phyloP scores from a whole-genome alignment of 2,797 vertebrate species.

The Adelosebastes latens region DNA sequence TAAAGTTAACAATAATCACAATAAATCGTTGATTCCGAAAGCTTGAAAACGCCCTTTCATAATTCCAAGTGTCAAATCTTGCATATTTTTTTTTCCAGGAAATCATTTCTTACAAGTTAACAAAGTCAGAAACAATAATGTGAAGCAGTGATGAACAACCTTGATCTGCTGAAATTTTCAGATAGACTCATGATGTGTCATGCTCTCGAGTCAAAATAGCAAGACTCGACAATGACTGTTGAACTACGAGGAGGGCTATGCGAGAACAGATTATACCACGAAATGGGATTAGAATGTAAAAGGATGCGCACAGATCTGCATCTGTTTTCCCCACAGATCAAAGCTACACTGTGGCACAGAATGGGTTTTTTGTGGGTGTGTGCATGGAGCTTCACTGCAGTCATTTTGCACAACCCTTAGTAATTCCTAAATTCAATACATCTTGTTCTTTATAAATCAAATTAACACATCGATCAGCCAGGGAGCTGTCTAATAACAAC shows the following conservation, averaged over 20 bases:
- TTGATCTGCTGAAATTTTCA: slow-evolving; percentile 24
- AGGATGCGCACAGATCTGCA: slow-evolving; percentile 42
- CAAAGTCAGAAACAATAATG: slow-evolving; percentile 27
- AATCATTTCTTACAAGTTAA: slow-evolving; percentile 16
- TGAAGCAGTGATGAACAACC: slow-evolving; percentile 21
- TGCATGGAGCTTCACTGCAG: slow-evolving; percentile 46
- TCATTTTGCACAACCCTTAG: slow-evolving; percentile 57
- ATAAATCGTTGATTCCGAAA: background rate
- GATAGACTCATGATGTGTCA: slow-evolving; percentile 19
- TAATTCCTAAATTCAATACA: slow-evolving; percentile 72
- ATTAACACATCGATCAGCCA: slow-evolving; percentile 75
- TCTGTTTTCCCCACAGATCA: slow-evolving; percentile 52
- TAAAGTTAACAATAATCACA: too few relatives aligned
- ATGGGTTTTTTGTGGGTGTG: slow-evolving; percentile 46
- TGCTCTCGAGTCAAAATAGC: slow-evolving; percentile 35
- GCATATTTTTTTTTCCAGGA: background rate
- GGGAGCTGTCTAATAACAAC: slow-evolving; percentile 67
- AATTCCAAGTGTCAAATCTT: slow-evolving; percentile 1
- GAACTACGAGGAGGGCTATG: slow-evolving; percentile 26
- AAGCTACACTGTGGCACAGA: slow-evolving; percentile 48
- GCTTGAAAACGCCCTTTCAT: background rate
- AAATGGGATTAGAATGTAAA: slow-evolving; percentile 56
- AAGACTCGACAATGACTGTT: slow-evolving; percentile 33
- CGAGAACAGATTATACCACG: slow-evolving; percentile 45
- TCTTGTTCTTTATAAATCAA: slow-evolving; percentile 78